A percentile compares a stretch with the other conserved stretches of the same genome.
These are phyloP conservation scores for Thunnus albacares DNA, from an alignment of 2,797 vertebrate genomes.

Conservation along the genomic window DNA sequence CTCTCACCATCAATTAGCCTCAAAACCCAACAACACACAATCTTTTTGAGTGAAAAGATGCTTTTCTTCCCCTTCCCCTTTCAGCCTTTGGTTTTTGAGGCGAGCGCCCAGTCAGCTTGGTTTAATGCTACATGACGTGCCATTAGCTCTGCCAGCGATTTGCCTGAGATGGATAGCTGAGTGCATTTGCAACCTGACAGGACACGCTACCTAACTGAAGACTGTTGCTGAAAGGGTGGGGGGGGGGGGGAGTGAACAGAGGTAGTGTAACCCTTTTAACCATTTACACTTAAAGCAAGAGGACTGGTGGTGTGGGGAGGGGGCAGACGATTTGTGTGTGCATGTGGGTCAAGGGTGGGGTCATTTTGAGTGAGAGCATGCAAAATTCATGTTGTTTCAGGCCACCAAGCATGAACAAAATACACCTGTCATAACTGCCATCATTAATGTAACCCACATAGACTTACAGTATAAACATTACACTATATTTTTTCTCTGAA, in stretches of 20 bases:
- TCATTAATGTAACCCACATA: not conserved
- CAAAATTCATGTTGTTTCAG: slow-evolving; percentile 47
- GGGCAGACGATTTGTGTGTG: slow-evolving; percentile 8
- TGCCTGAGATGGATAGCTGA: slow-evolving; percentile 60
- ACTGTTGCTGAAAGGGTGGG: slow-evolving; percentile 33
- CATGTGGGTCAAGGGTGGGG: slow-evolving; percentile 35
- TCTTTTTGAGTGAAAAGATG: slow-evolving; percentile 36
- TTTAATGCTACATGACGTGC: slow-evolving; percentile 70
- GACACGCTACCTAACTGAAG: slow-evolving; percentile 51
- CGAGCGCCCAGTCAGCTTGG: slow-evolving; percentile 39
- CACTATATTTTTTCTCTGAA: too few relatives aligned
- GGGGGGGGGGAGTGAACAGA: not conserved
- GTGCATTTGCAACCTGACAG: slow-evolving; percentile 72
- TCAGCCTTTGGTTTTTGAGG: slow-evolving; percentile 49
- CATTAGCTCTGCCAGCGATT: slow-evolving; percentile 67
- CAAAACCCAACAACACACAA: slow-evolving; percentile 33
- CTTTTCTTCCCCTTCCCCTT: slow-evolving; percentile 7
- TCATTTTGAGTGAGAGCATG: slow-evolving; percentile 41
- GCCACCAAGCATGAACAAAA: slow-evolving; percentile 47
- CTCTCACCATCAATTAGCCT: slow-evolving; percentile 40
- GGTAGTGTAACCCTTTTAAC: slow-evolving; percentile 55
- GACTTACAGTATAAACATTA: not conserved
- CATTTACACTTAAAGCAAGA: slow-evolving; percentile 57
- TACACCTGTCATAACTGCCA: slow-evolving; percentile 51
- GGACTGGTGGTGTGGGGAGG: not conserved